Evolutionary conservation across 1,140 invertebrate genomes (phyloP).

Genomic region (Drosophila orosa): DNA sequence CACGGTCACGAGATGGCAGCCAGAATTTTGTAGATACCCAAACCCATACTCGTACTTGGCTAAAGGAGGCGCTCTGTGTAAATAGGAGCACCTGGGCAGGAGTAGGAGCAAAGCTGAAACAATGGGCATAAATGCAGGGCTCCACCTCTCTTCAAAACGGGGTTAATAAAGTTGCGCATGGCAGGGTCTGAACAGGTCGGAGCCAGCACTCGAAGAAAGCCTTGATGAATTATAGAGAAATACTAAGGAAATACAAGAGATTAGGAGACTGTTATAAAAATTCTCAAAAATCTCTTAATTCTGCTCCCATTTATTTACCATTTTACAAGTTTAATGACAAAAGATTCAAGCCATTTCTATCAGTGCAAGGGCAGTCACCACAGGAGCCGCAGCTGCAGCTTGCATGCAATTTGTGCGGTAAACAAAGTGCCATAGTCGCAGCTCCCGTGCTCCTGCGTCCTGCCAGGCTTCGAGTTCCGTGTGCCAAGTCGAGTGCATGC

Average conservation of each 20-base stretch:
- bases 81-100: slow-evolving; percentile 30
- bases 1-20: slow-evolving; percentile 44
- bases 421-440: slow-evolving; percentile 34
- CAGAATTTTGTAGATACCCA: slow-evolving; percentile 33
- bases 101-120: slow-evolving; percentile 43
- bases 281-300: background rate
- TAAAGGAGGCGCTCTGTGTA: background rate
- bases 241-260: too few relatives aligned
- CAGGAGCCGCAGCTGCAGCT: slow-evolving; percentile 44
- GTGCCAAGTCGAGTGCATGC: slow-evolving; percentile 39
- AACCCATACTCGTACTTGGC: background rate
- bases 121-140: slow-evolving; percentile 57
- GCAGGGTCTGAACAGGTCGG: slow-evolving; percentile 19
- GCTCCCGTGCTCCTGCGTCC: background rate
- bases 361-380: slow-evolving; percentile 29
- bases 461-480: background rate
- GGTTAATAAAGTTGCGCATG: slow-evolving; percentile 78
- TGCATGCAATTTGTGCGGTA: slow-evolving; percentile 63
- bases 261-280: too few relatives aligned
- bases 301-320: background rate
- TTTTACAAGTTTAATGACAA: background rate
- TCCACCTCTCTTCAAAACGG: slow-evolving; percentile 51
- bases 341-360: background rate
- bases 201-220: slow-evolving; percentile 22
- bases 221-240: background rate